Percentiles rank a stretch among this genome's conserved stretches.
Conservation (phyloP, 2,113 vertebrate species). For the Girardinichthys multiradiatus region DNA sequence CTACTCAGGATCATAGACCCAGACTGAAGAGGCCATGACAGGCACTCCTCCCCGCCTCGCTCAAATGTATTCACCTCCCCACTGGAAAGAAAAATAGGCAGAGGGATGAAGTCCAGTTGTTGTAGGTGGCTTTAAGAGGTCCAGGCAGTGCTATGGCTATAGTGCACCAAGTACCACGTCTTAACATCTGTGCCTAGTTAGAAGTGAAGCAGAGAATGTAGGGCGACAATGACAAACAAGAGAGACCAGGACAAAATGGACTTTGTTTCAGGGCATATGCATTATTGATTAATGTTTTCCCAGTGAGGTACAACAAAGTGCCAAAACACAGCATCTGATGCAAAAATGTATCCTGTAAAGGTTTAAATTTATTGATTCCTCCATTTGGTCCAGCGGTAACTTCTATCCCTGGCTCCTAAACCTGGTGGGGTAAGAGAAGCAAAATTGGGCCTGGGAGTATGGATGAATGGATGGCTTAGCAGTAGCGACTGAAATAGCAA, state of each 20-base stretch:
- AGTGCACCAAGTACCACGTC: constrained; percentile 38
- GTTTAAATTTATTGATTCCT: constrained; percentile 36
- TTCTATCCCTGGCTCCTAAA: constrained; percentile 53
- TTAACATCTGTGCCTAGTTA: constrained; percentile 57
- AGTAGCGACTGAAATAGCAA: constrained; percentile 70
- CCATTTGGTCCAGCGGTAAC: constrained; percentile 34
- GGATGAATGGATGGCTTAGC: constrained; percentile 52
- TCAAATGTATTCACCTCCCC: constrained; percentile 63
- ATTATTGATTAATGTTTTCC: neutral
- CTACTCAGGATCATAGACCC: constrained; percentile 47
- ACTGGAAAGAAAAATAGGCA: constrained; percentile 72
- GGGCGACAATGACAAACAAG: constrained; percentile 8
- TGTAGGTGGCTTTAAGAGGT: constrained; percentile 56
- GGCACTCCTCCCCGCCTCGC: constrained; percentile 43
- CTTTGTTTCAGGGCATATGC: neutral
- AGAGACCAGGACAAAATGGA: neutral
- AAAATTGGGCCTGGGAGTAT: constrained; percentile 14
- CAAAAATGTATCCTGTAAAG: neutral
- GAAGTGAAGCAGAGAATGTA: constrained; percentile 19
- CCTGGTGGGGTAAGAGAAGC: constrained; percentile 36
- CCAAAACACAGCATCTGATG: neutral
- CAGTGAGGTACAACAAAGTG: neutral
- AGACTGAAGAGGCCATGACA: constrained; percentile 51
- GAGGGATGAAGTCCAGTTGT: constrained; percentile 59
- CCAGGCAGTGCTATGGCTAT: constrained; percentile 22